Conservation (phyloP, 2,797 vertebrate species). For the Sparus aurata region DNA sequence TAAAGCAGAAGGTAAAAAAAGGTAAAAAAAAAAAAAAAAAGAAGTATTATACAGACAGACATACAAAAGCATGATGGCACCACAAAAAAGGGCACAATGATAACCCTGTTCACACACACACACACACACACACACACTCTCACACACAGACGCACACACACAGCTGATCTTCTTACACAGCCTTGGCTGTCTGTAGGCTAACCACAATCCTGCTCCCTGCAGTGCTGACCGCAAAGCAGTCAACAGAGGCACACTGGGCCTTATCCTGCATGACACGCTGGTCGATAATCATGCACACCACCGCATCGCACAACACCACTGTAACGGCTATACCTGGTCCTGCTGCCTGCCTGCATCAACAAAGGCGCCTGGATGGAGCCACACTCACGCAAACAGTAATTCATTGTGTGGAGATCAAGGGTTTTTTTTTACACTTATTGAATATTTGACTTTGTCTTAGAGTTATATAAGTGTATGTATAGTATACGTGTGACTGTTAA, state of each 20-base stretch:
- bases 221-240: conserved; percentile 89
- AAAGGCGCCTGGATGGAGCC: conserved; percentile 69
- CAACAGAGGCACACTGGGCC: conserved; percentile 86
- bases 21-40: not conserved
- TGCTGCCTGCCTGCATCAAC: conserved; percentile 63
- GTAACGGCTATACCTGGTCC: conserved; percentile 76
- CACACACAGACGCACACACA: conserved; percentile 57
- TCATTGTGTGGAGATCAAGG: conserved; percentile 29
- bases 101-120: not conserved
- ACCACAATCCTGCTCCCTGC: conserved; percentile 86
- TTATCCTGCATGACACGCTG: conserved; percentile 85
- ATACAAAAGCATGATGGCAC: conserved; percentile 34
- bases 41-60: conserved; percentile 5
- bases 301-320: conserved; percentile 79
- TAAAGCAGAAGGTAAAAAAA: not conserved
- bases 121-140: conserved; percentile 19
- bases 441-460: conserved; percentile 15
- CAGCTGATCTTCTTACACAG: conserved; percentile 83
- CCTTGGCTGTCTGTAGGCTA: conserved; percentile 82
- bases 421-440: conserved; percentile 5
- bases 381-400: conserved; percentile 36
- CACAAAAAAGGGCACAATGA: conserved; percentile 33
- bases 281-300: conserved; percentile 85
- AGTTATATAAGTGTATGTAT: not conserved
- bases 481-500: no score